Conservation (phyloP, 2,113 vertebrate species). For the Alces alces region DNA sequence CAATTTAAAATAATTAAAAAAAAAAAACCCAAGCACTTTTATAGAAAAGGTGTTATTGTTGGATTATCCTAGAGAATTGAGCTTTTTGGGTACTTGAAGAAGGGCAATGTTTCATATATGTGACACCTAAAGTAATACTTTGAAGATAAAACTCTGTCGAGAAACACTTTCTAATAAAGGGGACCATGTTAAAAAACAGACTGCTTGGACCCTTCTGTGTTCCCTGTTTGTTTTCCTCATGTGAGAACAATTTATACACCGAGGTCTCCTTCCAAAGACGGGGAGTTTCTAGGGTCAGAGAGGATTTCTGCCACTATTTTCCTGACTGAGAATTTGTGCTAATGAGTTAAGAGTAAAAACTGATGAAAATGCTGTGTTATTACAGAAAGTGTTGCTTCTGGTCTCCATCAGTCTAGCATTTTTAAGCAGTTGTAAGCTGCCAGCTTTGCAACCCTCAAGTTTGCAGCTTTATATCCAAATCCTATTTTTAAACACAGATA, state of each 20-base stretch:
- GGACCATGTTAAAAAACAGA: not conserved
- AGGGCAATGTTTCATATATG: not conserved
- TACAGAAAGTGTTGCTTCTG: not conserved
- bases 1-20: not conserved
- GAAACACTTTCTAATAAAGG: not conserved
- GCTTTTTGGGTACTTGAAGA: not conserved
- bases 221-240: not conserved
- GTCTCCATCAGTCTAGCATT: not conserved
- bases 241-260: not conserved
- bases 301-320: not conserved
- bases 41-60: not conserved
- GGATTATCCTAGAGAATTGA: not conserved
- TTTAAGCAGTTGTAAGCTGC: not conserved
- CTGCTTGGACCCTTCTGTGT: not conserved
- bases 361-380: not conserved
- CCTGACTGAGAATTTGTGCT: not conserved
- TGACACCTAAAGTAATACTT: not conserved
- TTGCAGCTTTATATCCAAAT: slow-evolving; percentile 1
- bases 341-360: not conserved
- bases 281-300: not conserved
- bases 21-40: not conserved
- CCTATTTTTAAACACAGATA: slow-evolving; percentile 35
- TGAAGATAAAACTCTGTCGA: slow-evolving; percentile 1
- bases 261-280: not conserved
- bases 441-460: not conserved